phyloP scores from a whole-genome alignment of 2,888 invertebrate genomes.

The Drosophila rellima region DNA sequence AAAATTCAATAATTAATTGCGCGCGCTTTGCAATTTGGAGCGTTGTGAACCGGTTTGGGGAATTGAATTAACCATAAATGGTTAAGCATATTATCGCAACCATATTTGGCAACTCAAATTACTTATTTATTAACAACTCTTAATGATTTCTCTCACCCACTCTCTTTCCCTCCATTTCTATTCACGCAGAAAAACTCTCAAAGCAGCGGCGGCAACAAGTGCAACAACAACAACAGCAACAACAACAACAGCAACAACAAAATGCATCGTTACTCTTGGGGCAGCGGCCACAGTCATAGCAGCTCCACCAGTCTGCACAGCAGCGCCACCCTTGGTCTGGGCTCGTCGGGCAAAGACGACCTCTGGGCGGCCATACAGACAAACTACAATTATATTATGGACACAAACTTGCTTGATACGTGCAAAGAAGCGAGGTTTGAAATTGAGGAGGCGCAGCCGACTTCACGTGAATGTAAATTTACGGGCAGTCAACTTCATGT shows the following conservation, averaged over 20 bases:
- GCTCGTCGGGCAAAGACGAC: constrained; percentile 90
- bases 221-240: constrained; percentile 36
- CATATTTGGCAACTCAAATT: constrained; percentile 70
- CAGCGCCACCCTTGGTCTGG: constrained; percentile 83
- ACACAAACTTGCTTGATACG: constrained; percentile 95
- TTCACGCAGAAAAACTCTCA: constrained; percentile 75
- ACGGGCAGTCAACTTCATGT: constrained; percentile 55
- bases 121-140: constrained; percentile 76
- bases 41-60: constrained; percentile 51
- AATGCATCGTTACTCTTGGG: constrained; percentile 91
- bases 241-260: constrained; percentile 59
- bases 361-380: constrained; percentile 96
- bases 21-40: constrained; percentile 65
- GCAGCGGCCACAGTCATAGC: constrained; percentile 89
- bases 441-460: constrained; percentile 76
- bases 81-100: constrained; percentile 68
- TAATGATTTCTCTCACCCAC: constrained; percentile 38
- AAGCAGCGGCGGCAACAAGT: constrained; percentile 41
- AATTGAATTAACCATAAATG: constrained; percentile 59
- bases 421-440: constrained; percentile 89
- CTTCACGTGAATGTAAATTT: constrained; percentile 52
- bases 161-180: constrained; percentile 10
- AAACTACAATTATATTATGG: constrained; percentile 98
- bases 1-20: constrained; percentile 73
- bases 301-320: constrained; percentile 87